These are phyloP conservation scores for Phodopus roborovskii DNA, from an alignment of 2,113 vertebrate species.

Conservation along the genomic window DNA sequence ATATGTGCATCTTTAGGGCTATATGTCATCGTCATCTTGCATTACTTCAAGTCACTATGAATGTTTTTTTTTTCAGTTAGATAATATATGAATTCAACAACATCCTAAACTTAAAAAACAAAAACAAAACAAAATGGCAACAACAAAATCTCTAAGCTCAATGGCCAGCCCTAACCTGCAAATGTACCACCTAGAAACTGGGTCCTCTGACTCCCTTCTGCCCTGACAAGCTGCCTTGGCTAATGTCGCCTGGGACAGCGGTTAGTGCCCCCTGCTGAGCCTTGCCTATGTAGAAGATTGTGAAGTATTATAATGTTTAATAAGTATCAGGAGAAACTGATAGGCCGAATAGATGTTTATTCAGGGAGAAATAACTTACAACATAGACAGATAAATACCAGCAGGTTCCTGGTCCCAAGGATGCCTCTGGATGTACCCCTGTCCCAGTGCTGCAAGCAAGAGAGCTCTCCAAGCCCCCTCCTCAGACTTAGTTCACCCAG, in stretches of 20 bases:
- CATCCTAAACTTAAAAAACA: not conserved
- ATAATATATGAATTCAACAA: not conserved
- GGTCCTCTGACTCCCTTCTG: not conserved
- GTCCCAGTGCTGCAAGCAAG: too few relatives aligned
- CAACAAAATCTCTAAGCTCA: not conserved
- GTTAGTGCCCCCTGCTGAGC: not conserved
- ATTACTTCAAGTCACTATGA: not conserved
- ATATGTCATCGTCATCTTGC: not conserved
- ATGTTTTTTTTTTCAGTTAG: slow-evolving; percentile 5
- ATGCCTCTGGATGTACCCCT: too few relatives aligned
- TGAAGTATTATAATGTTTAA: too few relatives aligned
- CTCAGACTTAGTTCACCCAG: too few relatives aligned
- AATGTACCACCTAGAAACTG: not conserved
- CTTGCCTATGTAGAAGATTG: slow-evolving; percentile 10
- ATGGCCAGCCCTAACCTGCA: not conserved
- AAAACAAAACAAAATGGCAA: not conserved
- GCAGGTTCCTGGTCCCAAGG: too few relatives aligned
- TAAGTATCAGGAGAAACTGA: too few relatives aligned
- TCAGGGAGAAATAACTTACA: too few relatives aligned
- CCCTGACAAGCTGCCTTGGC: not conserved
- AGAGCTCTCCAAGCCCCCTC: too few relatives aligned
- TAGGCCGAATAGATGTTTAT: too few relatives aligned
- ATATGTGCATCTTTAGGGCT: not conserved
- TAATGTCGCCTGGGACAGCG: not conserved
- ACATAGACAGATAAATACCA: too few relatives aligned